Conservation (phyloP, 2,113 vertebrate species). For the Lipotes vexillifer region DNA sequence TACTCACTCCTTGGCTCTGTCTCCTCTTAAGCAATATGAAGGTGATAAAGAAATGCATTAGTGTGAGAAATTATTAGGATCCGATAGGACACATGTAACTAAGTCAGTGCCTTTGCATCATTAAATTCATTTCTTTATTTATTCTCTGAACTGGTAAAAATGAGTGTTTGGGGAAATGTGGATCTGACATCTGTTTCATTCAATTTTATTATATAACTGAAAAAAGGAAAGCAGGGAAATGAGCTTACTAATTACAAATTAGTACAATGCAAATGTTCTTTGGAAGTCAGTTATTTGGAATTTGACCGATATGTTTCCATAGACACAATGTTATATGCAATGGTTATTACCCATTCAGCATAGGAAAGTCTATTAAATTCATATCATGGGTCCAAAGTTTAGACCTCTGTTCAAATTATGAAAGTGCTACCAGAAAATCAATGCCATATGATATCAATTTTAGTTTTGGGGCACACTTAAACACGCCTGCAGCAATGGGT, state of each 20-base stretch:
- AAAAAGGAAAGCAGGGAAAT: background rate
- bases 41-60: background rate
- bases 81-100: background rate
- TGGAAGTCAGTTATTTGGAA: slow-evolving; percentile 14
- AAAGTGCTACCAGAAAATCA: background rate
- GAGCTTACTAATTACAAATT: background rate
- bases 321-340: background rate
- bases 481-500: background rate
- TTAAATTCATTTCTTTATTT: background rate
- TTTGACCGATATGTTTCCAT: background rate
- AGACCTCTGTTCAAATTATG: background rate
- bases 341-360: background rate
- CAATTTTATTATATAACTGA: background rate
- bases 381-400: background rate
- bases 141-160: slow-evolving; percentile 23
- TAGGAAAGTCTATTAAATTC: background rate
- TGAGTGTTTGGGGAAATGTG: background rate
- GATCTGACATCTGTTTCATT: background rate
- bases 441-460: background rate
- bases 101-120: background rate
- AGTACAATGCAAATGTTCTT: background rate
- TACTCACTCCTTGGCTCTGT: background rate
- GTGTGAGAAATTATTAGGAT: background rate
- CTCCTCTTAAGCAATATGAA: background rate
- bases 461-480: background rate